Conservation (phyloP, 2,888 invertebrate genomes). For the Lycia hirtaria region DNA sequence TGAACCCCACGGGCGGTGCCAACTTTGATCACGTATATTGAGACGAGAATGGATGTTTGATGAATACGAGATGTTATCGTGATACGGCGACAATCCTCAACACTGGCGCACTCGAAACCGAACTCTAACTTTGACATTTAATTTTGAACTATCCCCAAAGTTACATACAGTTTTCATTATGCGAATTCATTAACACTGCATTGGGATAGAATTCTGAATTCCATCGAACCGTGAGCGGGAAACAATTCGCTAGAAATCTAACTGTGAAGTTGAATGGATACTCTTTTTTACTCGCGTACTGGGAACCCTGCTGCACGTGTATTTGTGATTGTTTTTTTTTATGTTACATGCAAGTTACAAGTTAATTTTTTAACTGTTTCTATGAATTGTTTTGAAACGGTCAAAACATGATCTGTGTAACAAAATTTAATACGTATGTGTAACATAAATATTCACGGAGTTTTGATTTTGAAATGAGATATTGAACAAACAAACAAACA, state of each 20-base stretch:
- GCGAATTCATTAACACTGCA: slow-evolving; percentile 66
- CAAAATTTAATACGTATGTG: slow-evolving; percentile 1
- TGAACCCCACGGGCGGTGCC: slow-evolving; percentile 69
- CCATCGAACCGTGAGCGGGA: slow-evolving; percentile 66
- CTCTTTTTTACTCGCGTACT: slow-evolving; percentile 47
- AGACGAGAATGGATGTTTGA: slow-evolving; percentile 75
- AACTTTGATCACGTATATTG: slow-evolving; percentile 74
- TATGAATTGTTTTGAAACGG: slow-evolving; percentile 16
- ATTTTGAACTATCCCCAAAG: slow-evolving; percentile 60
- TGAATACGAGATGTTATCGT: slow-evolving; percentile 70
- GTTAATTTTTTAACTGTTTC: slow-evolving; percentile 28
- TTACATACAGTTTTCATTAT: slow-evolving; percentile 59
- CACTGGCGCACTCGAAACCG: slow-evolving; percentile 21
- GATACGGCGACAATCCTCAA: slow-evolving; percentile 52
- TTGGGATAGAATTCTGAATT: slow-evolving; percentile 67
- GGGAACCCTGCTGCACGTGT: slow-evolving; percentile 55
- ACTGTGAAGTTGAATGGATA: slow-evolving; percentile 66
- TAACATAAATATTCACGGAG: not conserved
- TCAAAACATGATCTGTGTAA: slow-evolving; percentile 3
- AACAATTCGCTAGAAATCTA: slow-evolving; percentile 65
- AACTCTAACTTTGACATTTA: slow-evolving; percentile 47
- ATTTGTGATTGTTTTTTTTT: slow-evolving; percentile 54
- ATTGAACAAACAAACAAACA: too few species aligned
- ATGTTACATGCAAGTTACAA: slow-evolving; percentile 22
- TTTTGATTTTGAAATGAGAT: not conserved